phyloP scores from a whole-genome alignment of 2,888 invertebrate species.

The Exocentrus adspersus region DNA sequence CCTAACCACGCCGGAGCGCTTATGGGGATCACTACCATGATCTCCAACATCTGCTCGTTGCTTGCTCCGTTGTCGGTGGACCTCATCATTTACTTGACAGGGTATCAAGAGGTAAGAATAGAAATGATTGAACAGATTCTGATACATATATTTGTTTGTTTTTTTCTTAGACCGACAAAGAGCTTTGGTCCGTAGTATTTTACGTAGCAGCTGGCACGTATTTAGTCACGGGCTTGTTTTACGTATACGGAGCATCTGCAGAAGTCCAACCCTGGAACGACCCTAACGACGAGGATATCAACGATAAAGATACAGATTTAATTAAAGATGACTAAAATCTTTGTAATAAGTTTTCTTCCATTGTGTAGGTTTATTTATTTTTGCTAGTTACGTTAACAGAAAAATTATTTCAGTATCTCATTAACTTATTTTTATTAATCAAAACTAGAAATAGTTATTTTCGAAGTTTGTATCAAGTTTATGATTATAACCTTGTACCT shows the following conservation, averaged over 20 bases:
- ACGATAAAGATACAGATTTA: neutral
- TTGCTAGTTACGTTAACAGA: too few species aligned
- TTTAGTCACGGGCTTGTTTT: slow-evolving; percentile 74
- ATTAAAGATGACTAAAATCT: neutral
- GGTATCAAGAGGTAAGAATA: slow-evolving; percentile 18
- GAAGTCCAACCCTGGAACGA: slow-evolving; percentile 66
- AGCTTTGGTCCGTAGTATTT: slow-evolving; percentile 76
- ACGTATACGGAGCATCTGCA: slow-evolving; percentile 73
- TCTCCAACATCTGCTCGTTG: slow-evolving; percentile 79
- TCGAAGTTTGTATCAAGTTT: too few species aligned
- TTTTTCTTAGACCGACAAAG: slow-evolving; percentile 33
- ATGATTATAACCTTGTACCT: too few species aligned
- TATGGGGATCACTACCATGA: slow-evolving; percentile 85
- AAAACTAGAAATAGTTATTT: too few species aligned
- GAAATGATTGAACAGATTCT: neutral
- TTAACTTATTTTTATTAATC: too few species aligned
- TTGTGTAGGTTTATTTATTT: too few species aligned
- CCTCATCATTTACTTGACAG: slow-evolving; percentile 1
- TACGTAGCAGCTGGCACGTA: slow-evolving; percentile 77
- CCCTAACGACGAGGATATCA: neutral
- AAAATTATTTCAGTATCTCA: too few species aligned
- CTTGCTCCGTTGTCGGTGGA: slow-evolving; percentile 76
- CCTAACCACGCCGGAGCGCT: slow-evolving; percentile 84
- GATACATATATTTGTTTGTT: neutral
- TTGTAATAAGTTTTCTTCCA: too few species aligned